Conservation (phyloP, 2,888 invertebrate species). For the Pyrrhosoma nymphula region DNA sequence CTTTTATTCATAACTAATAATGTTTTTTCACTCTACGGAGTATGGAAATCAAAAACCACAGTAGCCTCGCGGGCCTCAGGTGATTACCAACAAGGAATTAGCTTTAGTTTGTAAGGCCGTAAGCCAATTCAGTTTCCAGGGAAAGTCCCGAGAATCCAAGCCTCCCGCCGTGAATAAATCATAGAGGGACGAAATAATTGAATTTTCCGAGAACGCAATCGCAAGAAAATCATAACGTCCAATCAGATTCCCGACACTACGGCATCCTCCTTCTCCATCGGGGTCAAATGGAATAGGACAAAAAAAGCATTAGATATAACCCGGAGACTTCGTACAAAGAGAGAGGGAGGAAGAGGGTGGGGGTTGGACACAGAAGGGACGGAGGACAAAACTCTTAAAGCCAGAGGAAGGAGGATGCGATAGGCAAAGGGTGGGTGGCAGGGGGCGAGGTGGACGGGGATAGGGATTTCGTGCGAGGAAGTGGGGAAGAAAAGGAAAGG, state of each 20-base stretch:
- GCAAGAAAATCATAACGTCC: conserved; percentile 61
- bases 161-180: conserved; percentile 39
- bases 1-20: no score
- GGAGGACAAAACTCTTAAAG: conserved; percentile 7
- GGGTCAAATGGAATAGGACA: conserved; percentile 29
- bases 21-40: not conserved
- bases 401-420: not conserved
- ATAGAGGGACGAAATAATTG: conserved; percentile 43
- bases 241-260: not conserved
- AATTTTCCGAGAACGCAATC: conserved; percentile 52
- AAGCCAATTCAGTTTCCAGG: not conserved
- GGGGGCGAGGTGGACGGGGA: not conserved
- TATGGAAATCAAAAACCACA: not conserved
- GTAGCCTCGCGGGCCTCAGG: not conserved
- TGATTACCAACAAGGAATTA: not conserved
- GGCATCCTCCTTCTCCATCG: not conserved
- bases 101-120: not conserved
- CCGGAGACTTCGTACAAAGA: not conserved
- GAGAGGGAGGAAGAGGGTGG: not conserved
- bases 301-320: not conserved
- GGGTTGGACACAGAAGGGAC: not conserved
- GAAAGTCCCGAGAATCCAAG: not conserved
- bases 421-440: no score
- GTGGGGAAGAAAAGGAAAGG: not conserved
- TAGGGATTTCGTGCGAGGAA: not conserved